Percentiles rank a stretch among this genome's conserved stretches.
Conservation (phyloP, 2,888 invertebrate genomes). For the Dilophus febrilis region DNA sequence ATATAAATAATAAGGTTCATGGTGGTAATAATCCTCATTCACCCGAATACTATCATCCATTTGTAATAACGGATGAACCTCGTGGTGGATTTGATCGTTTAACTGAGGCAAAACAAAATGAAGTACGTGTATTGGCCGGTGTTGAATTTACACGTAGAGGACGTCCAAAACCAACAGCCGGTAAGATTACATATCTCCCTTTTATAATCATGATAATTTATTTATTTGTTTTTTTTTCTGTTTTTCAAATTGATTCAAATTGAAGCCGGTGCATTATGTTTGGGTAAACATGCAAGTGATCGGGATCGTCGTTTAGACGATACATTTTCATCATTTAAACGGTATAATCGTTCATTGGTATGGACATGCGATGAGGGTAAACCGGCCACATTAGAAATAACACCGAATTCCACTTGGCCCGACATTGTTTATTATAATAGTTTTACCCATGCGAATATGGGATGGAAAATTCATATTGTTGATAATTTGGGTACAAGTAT, state of each 20-base stretch:
- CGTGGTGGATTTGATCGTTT: constrained; percentile 66
- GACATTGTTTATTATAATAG: constrained; percentile 87
- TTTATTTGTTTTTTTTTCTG: not conserved
- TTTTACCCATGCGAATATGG: constrained; percentile 87
- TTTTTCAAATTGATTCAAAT: constrained; percentile 1
- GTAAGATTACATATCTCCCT: constrained; percentile 22
- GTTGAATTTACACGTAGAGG: constrained; percentile 70
- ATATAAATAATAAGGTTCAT: constrained; percentile 29
- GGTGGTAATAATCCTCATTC: constrained; percentile 85
- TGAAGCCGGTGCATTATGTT: constrained; percentile 61
- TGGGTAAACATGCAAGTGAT: constrained; percentile 44
- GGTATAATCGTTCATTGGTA: constrained; percentile 61
- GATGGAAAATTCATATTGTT: constrained; percentile 82
- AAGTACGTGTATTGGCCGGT: constrained; percentile 59
- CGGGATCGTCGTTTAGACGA: constrained; percentile 64
- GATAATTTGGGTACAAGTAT: constrained; percentile 37
- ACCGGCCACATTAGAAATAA: constrained; percentile 55
- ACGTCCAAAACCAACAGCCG: constrained; percentile 58
- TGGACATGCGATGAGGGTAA: constrained; percentile 55
- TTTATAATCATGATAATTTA: not conserved
- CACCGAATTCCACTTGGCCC: constrained; percentile 82
- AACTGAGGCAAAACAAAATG: constrained; percentile 49
- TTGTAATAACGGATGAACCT: constrained; percentile 73
- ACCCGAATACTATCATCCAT: constrained; percentile 70
- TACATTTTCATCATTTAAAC: constrained; percentile 59